Conservation (phyloP, 2,797 vertebrate species). For the Champsocephalus gunnari region DNA sequence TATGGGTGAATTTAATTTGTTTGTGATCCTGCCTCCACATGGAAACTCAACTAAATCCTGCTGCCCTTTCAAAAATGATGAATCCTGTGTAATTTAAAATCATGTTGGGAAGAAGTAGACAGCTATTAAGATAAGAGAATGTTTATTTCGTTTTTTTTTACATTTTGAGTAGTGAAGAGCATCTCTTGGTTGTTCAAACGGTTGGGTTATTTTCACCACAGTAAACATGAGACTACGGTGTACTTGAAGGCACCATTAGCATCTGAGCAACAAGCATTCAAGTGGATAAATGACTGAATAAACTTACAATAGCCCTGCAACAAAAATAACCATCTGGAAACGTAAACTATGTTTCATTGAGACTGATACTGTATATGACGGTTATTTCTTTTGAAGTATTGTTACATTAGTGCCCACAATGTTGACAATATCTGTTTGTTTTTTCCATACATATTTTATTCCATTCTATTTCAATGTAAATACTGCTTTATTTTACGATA, state of each 20-base stretch:
- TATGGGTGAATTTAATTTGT: slow-evolving; percentile 4
- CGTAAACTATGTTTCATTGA: neutral
- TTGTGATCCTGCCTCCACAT: slow-evolving; percentile 7
- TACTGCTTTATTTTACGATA: too few species aligned
- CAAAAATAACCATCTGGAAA: neutral
- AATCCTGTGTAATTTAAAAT: neutral
- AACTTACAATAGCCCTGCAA: neutral
- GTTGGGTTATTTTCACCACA: neutral
- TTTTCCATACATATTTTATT: too few species aligned
- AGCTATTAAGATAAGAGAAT: neutral
- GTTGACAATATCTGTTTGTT: too few species aligned
- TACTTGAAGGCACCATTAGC: neutral
- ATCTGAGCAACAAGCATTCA: neutral
- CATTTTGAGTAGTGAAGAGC: neutral
- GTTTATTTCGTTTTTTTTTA: neutral
- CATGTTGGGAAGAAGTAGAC: neutral
- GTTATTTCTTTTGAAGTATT: neutral
- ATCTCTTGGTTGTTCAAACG: neutral
- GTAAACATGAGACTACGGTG: neutral
- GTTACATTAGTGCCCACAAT: too few species aligned
- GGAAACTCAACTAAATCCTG: neutral
- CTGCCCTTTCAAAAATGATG: neutral
- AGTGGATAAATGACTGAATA: neutral
- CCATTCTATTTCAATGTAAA: too few species aligned
- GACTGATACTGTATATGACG: neutral